Evolutionary conservation across 2,113 vertebrate genomes (phyloP).

Genomic region (Nothobranchius furzeri): DNA sequence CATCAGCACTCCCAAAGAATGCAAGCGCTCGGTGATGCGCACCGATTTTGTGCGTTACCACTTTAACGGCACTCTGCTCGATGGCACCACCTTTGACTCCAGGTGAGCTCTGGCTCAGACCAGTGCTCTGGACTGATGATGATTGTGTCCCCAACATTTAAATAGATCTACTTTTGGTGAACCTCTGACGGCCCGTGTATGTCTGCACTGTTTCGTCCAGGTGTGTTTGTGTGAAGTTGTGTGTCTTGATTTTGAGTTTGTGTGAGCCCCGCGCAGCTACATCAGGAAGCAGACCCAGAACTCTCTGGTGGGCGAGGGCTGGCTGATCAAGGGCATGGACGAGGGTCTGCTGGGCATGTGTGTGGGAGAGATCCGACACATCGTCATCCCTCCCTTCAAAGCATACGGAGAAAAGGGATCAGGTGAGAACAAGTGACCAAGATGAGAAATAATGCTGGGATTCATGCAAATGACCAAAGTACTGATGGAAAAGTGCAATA

Average conservation of each 20-base stretch:
- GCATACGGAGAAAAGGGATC: constrained; percentile 95
- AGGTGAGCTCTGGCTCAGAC: constrained; percentile 76
- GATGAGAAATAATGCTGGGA: too few species aligned
- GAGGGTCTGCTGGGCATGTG: constrained; percentile 96
- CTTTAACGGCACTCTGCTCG: constrained; percentile 92
- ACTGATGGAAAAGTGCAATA: too few species aligned
- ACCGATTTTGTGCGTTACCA: constrained; percentile 93
- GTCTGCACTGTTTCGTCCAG: constrained; percentile 55
- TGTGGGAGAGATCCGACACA: constrained; percentile 90
- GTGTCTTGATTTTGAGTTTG: constrained; percentile 69
- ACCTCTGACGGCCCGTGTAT: constrained; percentile 33
- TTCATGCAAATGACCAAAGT: too few species aligned
- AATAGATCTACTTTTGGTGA: not conserved
- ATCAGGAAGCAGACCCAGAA: constrained; percentile 85
- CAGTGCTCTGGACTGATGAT: not conserved
- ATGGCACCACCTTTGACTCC: constrained; percentile 89
- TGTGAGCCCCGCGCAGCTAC: constrained; percentile 81
- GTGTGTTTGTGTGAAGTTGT: constrained; percentile 55
- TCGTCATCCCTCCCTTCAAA: constrained; percentile 92
- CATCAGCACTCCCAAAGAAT: constrained; percentile 80
- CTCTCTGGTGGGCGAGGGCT: constrained; percentile 89
- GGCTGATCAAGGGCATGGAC: constrained; percentile 95
- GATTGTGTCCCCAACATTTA: not conserved
- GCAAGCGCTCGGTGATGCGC: constrained; percentile 87
- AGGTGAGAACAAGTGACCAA: constrained; percentile 67